A percentile compares a stretch with the other conserved stretches of the same genome.
These are phyloP conservation scores for Exocentrus adspersus DNA, from an alignment of 2,888 invertebrate genomes.

Conservation along the genomic window DNA sequence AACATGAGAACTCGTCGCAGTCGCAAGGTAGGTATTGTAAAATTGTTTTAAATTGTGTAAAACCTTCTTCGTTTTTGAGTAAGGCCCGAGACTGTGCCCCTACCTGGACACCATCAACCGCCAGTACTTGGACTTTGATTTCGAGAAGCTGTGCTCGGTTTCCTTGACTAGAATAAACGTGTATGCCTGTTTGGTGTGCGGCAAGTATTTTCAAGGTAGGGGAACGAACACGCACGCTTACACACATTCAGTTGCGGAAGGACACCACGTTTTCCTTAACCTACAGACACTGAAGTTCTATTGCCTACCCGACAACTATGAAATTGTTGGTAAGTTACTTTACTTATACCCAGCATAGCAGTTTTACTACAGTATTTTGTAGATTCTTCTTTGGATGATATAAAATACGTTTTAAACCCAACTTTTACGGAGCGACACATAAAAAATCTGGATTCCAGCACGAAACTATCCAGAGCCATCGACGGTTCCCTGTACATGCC, in stretches of 20 bases:
- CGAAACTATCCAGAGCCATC: constrained; percentile 92
- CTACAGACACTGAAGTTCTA: constrained; percentile 97
- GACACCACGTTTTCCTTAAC: constrained; percentile 98
- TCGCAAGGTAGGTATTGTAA: constrained; percentile 6
- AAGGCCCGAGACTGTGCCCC: constrained; percentile 75
- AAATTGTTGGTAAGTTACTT: constrained; percentile 88
- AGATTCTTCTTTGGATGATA: constrained; percentile 97
- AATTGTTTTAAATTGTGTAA: too few species aligned
- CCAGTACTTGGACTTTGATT: constrained; percentile 97
- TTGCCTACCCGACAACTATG: constrained; percentile 99
- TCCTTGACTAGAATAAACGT: constrained; percentile 98
- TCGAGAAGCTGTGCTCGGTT: constrained; percentile 98
- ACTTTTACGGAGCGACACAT: constrained; percentile 91
- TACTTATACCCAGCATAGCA: background rate
- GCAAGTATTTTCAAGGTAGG: constrained; percentile 97
- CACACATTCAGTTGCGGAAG: constrained; percentile 97
- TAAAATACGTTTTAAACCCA: constrained; percentile 98
- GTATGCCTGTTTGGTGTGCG: constrained; percentile 98
- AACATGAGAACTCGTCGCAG: background rate
- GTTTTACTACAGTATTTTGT: constrained; percentile 48
- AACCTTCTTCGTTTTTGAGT: background rate
- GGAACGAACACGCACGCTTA: constrained; percentile 99
- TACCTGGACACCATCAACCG: constrained; percentile 98
- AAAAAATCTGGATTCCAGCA: constrained; percentile 78
- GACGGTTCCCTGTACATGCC: constrained; percentile 97